Percentiles rank a stretch among this genome's conserved stretches.
Conservation (phyloP, 1,140 invertebrate species). For the Trissolcus basalis region DNA sequence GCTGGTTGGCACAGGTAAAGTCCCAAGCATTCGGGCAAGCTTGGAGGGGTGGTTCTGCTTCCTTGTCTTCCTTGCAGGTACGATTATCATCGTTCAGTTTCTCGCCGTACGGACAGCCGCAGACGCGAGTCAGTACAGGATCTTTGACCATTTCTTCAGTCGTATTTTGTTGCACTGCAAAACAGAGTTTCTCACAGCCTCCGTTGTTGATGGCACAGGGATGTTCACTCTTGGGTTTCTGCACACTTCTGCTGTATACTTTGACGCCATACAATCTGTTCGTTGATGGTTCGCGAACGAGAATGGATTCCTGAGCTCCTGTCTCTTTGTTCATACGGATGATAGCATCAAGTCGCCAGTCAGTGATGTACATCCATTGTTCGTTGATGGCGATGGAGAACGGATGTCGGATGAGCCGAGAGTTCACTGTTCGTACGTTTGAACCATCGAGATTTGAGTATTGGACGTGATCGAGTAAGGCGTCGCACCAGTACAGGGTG, state of each 20-base stretch:
- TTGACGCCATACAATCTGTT: constrained; percentile 95
- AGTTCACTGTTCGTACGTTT: constrained; percentile 93
- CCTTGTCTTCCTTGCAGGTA: constrained; percentile 88
- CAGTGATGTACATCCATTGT: constrained; percentile 97
- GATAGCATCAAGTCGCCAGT: constrained; percentile 97
- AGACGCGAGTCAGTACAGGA: constrained; percentile 79
- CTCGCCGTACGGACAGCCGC: constrained; percentile 97
- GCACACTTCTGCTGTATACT: constrained; percentile 88
- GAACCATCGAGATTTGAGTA: constrained; percentile 95
- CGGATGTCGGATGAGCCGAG: constrained; percentile 92
- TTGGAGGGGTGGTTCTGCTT: constrained; percentile 88
- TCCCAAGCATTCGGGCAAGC: constrained; percentile 94
- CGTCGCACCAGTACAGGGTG: constrained; percentile 96
- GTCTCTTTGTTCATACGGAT: constrained; percentile 92
- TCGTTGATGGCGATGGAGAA: constrained; percentile 96
- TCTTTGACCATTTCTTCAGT: constrained; percentile 23
- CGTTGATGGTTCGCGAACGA: constrained; percentile 91
- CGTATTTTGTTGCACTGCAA: constrained; percentile 84
- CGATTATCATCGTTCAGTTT: constrained; percentile 85
- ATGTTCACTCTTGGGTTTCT: constrained; percentile 84
- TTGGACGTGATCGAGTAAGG: constrained; percentile 95
- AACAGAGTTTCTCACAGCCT: constrained; percentile 96
- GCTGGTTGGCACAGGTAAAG: constrained; percentile 95
- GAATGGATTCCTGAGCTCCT: constrained; percentile 89
- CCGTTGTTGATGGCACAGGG: constrained; percentile 91